phyloP scores from a whole-genome alignment of 2,888 invertebrate species.

The Dryobota labecula region DNA sequence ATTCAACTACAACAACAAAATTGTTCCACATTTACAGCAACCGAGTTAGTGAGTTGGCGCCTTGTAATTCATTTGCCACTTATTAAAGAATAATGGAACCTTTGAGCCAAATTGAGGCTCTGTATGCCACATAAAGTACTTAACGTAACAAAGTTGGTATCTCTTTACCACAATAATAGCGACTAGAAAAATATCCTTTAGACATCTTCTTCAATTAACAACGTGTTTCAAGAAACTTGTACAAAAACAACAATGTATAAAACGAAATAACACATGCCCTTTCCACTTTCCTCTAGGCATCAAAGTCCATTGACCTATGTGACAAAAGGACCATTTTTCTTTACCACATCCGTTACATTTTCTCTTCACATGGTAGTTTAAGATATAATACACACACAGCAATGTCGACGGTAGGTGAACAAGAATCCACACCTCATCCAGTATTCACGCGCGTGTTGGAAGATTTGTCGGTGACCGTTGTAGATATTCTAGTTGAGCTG shows the following conservation, averaged over 20 bases:
- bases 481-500: constrained; percentile 19
- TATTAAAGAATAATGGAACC: constrained; percentile 42
- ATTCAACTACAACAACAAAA: constrained; percentile 45
- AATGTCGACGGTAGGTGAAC: constrained; percentile 40
- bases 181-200: not conserved
- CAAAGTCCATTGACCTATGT: constrained; percentile 23
- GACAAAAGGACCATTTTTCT: not conserved
- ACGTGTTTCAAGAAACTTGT: constrained; percentile 17
- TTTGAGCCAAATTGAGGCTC: constrained; percentile 34
- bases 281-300: constrained; percentile 6
- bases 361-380: not conserved
- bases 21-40: constrained; percentile 47
- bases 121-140: constrained; percentile 14
- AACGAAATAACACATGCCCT: constrained; percentile 2
- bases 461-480: constrained; percentile 45
- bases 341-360: constrained; percentile 15
- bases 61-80: constrained; percentile 43
- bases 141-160: not conserved
- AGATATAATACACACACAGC: constrained; percentile 19
- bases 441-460: constrained; percentile 42
- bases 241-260: not conserved
- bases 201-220: constrained; percentile 10
- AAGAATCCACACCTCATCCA: constrained; percentile 42
- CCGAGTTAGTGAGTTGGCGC: constrained; percentile 44
- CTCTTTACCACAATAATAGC: not conserved